These are phyloP conservation scores for Acyrthosiphon pisum DNA, from an alignment of 1,140 invertebrate species.

Conservation along the genomic window DNA sequence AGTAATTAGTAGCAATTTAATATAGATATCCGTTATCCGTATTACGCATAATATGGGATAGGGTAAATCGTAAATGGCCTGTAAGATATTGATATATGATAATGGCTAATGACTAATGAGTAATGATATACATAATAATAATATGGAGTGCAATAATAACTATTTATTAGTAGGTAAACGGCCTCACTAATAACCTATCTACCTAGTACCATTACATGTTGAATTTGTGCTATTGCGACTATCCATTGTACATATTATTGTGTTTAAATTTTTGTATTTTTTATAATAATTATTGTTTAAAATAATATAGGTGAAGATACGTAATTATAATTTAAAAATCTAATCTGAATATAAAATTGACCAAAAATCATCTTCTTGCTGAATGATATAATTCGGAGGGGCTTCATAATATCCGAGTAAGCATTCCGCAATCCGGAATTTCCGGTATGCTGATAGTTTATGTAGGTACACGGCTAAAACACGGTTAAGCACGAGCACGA, in stretches of 20 bases:
- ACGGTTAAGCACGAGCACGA: not conserved
- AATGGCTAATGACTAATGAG: not conserved
- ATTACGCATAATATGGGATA: not conserved
- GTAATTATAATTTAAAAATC: not conserved
- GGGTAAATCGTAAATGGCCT: not conserved
- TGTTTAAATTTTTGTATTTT: not conserved
- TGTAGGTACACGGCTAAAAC: conserved; percentile 4
- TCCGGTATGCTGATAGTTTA: not conserved
- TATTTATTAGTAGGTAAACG: not conserved
- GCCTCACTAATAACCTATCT: not conserved
- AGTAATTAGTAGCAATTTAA: not conserved
- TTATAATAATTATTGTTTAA: not conserved
- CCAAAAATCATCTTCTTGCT: not conserved
- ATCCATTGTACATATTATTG: not conserved
- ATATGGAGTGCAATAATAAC: not conserved
- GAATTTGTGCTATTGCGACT: not conserved
- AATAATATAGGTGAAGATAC: too few relatives aligned
- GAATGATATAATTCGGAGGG: not conserved
- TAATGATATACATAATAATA: not conserved
- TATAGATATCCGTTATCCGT: not conserved
- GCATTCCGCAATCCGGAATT: conserved; percentile 32
- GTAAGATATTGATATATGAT: conserved; percentile 11
- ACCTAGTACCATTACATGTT: not conserved
- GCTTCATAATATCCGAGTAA: not conserved
- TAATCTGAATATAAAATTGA: not conserved